phyloP scores from a whole-genome alignment of 2,888 invertebrate species.

The Calliphora vomitoria region DNA sequence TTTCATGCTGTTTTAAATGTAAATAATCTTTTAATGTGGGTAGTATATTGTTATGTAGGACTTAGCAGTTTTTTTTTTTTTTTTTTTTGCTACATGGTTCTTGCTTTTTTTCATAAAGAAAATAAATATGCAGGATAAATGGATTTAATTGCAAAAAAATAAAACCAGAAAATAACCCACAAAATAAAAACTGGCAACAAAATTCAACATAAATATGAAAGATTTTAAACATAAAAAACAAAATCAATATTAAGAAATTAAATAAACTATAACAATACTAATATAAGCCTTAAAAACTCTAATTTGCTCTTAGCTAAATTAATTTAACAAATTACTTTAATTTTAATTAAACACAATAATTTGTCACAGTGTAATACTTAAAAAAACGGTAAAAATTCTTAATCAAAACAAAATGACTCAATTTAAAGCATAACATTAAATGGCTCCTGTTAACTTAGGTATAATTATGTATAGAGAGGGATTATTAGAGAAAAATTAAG shows the following conservation, averaged over 20 bases:
- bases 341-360: too few relatives aligned
- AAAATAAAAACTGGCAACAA: neutral
- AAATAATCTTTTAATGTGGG: slow-evolving; percentile 69
- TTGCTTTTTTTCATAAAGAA: slow-evolving; percentile 17
- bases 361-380: too few relatives aligned
- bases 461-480: too few relatives aligned
- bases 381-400: too few relatives aligned
- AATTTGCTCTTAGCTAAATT: too few relatives aligned
- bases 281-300: too few relatives aligned
- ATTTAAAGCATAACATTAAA: too few relatives aligned
- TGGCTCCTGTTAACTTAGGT: too few relatives aligned
- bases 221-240: too few relatives aligned
- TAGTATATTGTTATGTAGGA: slow-evolving; percentile 36
- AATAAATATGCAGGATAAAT: slow-evolving; percentile 59
- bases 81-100: neutral
- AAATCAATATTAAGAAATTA: neutral
- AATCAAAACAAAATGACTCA: too few relatives aligned
- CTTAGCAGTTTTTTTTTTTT: slow-evolving; percentile 18
- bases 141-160: slow-evolving; percentile 38
- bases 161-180: too few relatives aligned
- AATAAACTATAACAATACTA: neutral
- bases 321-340: too few relatives aligned
- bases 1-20: slow-evolving; percentile 36
- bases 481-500: neutral
- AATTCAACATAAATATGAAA: neutral